Conservation (phyloP, 2,888 invertebrate species). For the Rutpela maculata region DNA sequence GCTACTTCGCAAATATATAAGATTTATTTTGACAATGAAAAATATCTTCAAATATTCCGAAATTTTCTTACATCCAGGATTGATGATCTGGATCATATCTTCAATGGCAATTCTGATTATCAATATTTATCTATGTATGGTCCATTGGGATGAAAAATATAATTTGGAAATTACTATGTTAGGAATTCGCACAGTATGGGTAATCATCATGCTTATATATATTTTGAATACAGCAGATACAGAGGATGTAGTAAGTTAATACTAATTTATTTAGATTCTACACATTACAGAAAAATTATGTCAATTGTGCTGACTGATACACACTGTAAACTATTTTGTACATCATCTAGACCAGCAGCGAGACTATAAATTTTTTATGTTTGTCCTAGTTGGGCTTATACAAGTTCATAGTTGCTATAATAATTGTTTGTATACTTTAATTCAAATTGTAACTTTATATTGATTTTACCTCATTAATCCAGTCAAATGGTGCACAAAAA, state of each 20-base stretch:
- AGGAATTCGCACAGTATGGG: neutral
- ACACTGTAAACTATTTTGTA: too few species aligned
- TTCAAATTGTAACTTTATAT: too few species aligned
- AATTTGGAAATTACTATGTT: neutral
- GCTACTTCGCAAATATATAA: neutral
- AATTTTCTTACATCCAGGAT: neutral
- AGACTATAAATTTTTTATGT: too few species aligned
- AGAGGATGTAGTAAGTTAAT: neutral
- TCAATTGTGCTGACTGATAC: too few species aligned
- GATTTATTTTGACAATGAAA: neutral
- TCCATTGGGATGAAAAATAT: slow-evolving; percentile 3
- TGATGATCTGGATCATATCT: neutral
- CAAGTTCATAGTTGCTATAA: too few species aligned
- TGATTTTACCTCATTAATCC: too few species aligned
- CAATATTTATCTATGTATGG: slow-evolving; percentile 9
- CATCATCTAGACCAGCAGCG: too few species aligned
- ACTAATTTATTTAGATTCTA: neutral
- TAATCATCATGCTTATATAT: neutral
- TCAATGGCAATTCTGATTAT: slow-evolving; percentile 2
- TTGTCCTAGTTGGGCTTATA: too few species aligned
- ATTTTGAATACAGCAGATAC: neutral
- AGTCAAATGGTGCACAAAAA: too few species aligned
- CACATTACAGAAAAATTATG: too few species aligned
- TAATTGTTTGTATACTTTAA: too few species aligned
- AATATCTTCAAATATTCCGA: neutral